These are phyloP conservation scores for Agrenia bidenticulata DNA, from an alignment of 2,888 invertebrate genomes.

Conservation along the genomic window DNA sequence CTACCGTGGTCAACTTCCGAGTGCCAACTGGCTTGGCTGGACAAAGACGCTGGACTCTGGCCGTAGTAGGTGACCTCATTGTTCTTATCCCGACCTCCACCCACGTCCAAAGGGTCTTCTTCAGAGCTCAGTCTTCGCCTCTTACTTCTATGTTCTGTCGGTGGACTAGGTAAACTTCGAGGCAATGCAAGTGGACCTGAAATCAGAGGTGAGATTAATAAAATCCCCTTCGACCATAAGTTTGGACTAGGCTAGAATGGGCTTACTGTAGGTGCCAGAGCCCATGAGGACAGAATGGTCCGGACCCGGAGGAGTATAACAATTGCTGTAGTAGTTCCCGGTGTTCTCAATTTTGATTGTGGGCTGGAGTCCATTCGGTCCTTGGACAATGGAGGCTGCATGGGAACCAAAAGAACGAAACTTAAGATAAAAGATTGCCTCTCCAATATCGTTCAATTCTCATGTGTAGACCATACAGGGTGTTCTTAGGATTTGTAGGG, in stretches of 20 bases:
- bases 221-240: not conserved
- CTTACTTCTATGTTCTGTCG: constrained; percentile 60
- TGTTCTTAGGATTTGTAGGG: too few relatives aligned
- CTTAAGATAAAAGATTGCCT: constrained; percentile 13
- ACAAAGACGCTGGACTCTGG: constrained; percentile 60
- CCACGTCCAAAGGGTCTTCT: constrained; percentile 57
- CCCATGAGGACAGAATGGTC: constrained; percentile 67
- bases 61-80: constrained; percentile 60
- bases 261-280: constrained; percentile 71
- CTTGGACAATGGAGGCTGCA: constrained; percentile 92
- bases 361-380: constrained; percentile 69
- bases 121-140: constrained; percentile 62
- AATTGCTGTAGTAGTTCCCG: constrained; percentile 73
- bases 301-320: constrained; percentile 71
- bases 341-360: constrained; percentile 80
- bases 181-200: constrained; percentile 58
- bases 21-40: constrained; percentile 60
- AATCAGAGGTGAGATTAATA: constrained; percentile 18
- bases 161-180: constrained; percentile 58
- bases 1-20: constrained; percentile 60
- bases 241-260: not conserved
- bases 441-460: too few relatives aligned
- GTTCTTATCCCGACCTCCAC: constrained; percentile 56
- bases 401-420: constrained; percentile 55
- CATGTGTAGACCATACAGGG: too few relatives aligned